Evolutionary conservation across 2,113 vertebrate species (phyloP).

Genomic region (human): GRCh38 chr1:109874501-109875000

Average conservation of each 20-base stretch:
- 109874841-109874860: too few species aligned
- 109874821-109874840: too few species aligned
- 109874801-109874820: too few species aligned
- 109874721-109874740: conserved; percentile 35
- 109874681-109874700: conserved; percentile 37
- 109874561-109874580: not conserved
- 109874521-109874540: not conserved
- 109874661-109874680: conserved; percentile 58
- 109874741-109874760: not conserved
- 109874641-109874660: conserved; percentile 50
- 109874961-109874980: too few species aligned
- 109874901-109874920: too few species aligned
- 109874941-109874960: too few species aligned
- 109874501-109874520: not conserved
- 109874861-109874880: too few species aligned
- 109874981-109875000: too few species aligned
- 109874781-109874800: too few species aligned
- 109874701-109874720: conserved; percentile 59
- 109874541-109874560: not conserved
- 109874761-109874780: not conserved
- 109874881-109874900: too few species aligned
- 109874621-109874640: conserved; percentile 49
- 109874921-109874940: too few species aligned
- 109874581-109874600: conserved; percentile 13
- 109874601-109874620: conserved; percentile 56